Evolutionary conservation across 2,888 invertebrate species (phyloP), one percentile per base, ranked within the genome.

Genomic region (Callosobruchus maculatus): DNA sequence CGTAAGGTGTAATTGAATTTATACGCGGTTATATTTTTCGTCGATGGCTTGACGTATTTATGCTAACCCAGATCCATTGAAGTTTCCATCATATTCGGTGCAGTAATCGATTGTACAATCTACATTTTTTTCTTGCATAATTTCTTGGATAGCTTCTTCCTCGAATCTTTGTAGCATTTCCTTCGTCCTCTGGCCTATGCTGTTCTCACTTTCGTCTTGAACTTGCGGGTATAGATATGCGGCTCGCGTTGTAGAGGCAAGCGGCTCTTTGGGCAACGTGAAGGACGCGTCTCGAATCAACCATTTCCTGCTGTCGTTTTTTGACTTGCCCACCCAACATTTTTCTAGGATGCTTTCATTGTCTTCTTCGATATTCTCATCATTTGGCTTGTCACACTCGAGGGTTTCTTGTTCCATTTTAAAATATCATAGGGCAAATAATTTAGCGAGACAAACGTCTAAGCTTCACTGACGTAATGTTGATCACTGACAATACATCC

Each of bases 271-370:
- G 20, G 49, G 71, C 66, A 21, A 2, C 26, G 49, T 66, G 71
- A 22, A n/a, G 3, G 71, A 71, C 21, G 67, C 71, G 26, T 71
- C 71, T 9, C 71, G 66, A 67, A 71, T 71, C 21, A 71, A 21
- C 71, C 71, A 71, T 67, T 66, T 71, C 21, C 71, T 71, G 71
- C 71, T 71, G 67, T 67, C 71, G 26, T 67, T 67, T 67, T 71
- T 71, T 18, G 66, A 71, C n/a, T 9, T 67, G 13, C 13, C 21
- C 22, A 21, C 22, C 21, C 21, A 71, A 22, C 22, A 67, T 22
- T 71, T 9, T 21, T 71, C 71, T 9, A 9, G 21, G 4, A 68
- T 3, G 21, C 68, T 68, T 20, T 68, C 68, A 18, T 68, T 68
- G 22, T 68, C 68, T 5, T 68, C 68, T 20, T 20, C 20, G 70